Evolutionary conservation across 2,113 vertebrate genomes (phyloP), one percentile per base, ranked within the genome.

Genomic region (Pimephales promelas): DNA sequence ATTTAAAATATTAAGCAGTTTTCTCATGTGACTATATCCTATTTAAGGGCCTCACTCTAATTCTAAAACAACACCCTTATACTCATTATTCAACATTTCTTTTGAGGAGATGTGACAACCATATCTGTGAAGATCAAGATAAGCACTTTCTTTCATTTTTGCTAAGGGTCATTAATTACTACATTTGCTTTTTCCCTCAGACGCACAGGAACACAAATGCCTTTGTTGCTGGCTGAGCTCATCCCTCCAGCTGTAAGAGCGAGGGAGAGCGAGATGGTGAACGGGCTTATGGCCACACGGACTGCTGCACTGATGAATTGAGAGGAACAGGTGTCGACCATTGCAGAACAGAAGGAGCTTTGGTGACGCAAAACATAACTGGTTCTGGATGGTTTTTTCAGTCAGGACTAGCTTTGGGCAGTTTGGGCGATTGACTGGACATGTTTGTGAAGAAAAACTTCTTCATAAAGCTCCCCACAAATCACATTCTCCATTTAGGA

Each of bases 281-380:
- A 77, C 36, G 8, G 77, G 77, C 47, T 86, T 86, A 84, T 78
- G 72, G 54, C 56, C 80, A 13, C 84, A 87, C 68, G 84, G 76
- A 31, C 71, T 73, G 74, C 24, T 85, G 86, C 80, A 85, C 83
- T 64, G 57, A 76, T 62, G 26, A 79, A 86, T 24, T 26, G 52
- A 56, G 28, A 73, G 76, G 75, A 86, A 85, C 85, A 86, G 87
- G 87, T 88, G 85, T 82, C 71, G 54, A 59, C 40, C 59, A 68
- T 56, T 22, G 34, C n/a, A 72, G 31, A 81, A 57, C 76, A 84
- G 62, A 79, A 88, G 72, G 79, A 74, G 75, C 78, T 83, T 70
- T 64, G 64, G 71, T 81, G 77, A 81, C 40, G 77, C 81, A 83
- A 85, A 86, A 72, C 79, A 62, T 18, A 68, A 81, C 79, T 84